Evolutionary conservation across 2,113 vertebrate genomes (phyloP), one percentile per base, ranked within the genome.

Genomic region (Limnothrissa miodon): DNA sequence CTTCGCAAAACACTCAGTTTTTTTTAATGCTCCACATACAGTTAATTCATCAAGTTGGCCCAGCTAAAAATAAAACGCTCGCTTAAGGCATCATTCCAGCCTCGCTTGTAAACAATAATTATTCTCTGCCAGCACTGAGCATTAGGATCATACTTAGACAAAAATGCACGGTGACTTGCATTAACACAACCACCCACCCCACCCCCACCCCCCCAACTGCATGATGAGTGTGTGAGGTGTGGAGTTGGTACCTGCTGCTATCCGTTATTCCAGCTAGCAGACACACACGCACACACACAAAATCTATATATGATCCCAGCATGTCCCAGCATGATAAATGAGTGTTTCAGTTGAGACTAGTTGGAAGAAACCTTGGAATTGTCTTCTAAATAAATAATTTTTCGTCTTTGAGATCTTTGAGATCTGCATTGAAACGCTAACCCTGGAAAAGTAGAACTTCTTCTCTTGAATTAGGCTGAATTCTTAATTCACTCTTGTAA

Each of bases 71-170:
- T 56, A 62, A 53, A 59, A 62, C 21, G 36, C n/a, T 36, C 81
- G 45, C 53, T 70, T 44, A 23, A 74, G 83, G 85, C 83, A 74
- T 46, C 53, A 81, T 70, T 87, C 82, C 44, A 89, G 83, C 79
- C 39, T 36, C 17, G 83, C 48, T 48, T 39, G 78, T 51, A 81
- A 79, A 82, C 81, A 80, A 80, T 33, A 83, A 85, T 81, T 74
- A 83, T 51, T 78, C 66, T 80, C 80, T 23, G 21, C 46, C 42
- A 81, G 83, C 51, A 74, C 79, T 21, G 15, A 46, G 29, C 48
- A 51, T 56, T 39, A 51, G 29, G n/a, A 46, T 36, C 46, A 80
- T 51, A 80, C 45, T 25, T 70, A 74, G 42, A 36, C 42, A 82
- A 66, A 39, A 62, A 82, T 66, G 70, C 66, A 48, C 81, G 39